phyloP scores from a whole-genome alignment of 2,797 vertebrate genomes.

The Pangasius krempfi region DNA sequence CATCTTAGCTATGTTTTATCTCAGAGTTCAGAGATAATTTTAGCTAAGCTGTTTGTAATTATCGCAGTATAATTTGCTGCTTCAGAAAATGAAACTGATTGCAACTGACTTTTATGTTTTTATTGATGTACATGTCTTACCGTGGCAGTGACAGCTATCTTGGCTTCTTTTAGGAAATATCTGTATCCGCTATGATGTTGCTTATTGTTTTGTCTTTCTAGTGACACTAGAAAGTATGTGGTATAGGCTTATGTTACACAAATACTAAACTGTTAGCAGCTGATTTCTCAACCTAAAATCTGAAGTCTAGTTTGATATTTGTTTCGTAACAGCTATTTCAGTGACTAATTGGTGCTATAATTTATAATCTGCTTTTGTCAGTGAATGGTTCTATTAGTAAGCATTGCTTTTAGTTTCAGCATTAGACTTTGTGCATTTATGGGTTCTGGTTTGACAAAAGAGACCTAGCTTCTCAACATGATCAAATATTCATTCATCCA shows the following conservation, averaged over 20 bases:
- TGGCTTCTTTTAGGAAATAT: not conserved
- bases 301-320: not conserved
- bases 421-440: not conserved
- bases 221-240: conserved; percentile 6
- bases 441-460: not conserved
- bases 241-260: not conserved
- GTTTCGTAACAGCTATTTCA: not conserved
- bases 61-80: not conserved
- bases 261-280: not conserved
- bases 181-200: conserved; percentile 8
- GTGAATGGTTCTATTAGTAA: not conserved
- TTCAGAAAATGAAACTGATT: not conserved
- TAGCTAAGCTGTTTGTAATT: not conserved
- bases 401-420: not conserved
- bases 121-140: not conserved
- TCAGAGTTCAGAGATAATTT: not conserved
- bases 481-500: not conserved
- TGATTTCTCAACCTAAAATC: not conserved
- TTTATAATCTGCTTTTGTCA: not conserved
- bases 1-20: conserved; percentile 18
- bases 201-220: not conserved
- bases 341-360: not conserved
- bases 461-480: not conserved
- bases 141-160: not conserved
- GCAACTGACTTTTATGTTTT: not conserved